Evolutionary conservation across 2,888 invertebrate genomes (phyloP), one percentile per base, ranked within the genome.

Genomic region (Macaria liturata): DNA sequence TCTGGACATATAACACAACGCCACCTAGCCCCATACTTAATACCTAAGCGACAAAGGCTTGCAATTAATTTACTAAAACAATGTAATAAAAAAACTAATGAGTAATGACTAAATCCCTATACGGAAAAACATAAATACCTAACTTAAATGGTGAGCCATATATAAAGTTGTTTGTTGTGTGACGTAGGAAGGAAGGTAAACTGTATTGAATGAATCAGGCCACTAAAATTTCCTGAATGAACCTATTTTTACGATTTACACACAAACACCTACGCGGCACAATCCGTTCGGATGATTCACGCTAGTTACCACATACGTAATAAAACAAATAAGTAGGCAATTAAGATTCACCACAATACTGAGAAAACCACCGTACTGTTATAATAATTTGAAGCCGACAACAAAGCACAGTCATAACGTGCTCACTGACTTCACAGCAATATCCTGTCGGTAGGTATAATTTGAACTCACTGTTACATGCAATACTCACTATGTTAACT

Each of bases 281-380:
- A 47, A 30, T 61, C 43, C 31, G 49, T 32, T 53, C 34, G 42
- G 37, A 65, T 66, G 69, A 74, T 60, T 71, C 68, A 71, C 55
- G 37, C 49, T 49, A 57, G 45, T 59, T 53, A 65, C 7, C 34
- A 37, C 34, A 32, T 45, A 62, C 43, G 47, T 47, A 54, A 58
- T 50, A 50, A 43, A 57, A 67, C 32, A 46, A 20, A 62, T 54
- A 44, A 63, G 46, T 48, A 53, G 52, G 49, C 42, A 61, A 59
- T 52, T 39, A 50, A 56, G 54, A 56, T 51, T 55, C 32, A 59
- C 57, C 49, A 61, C 61, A 62, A 62, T 61, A 44, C 59, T 58
- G 37, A 57, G 58, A 66, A 57, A 54, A 61, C 37, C 32, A 34
- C 44, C 46, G 49, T 46, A 51, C 46, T 46, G 49, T 54, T 57